Evolutionary conservation across 2,797 vertebrate species (phyloP).

Genomic region (Synanceia verrucosa): DNA sequence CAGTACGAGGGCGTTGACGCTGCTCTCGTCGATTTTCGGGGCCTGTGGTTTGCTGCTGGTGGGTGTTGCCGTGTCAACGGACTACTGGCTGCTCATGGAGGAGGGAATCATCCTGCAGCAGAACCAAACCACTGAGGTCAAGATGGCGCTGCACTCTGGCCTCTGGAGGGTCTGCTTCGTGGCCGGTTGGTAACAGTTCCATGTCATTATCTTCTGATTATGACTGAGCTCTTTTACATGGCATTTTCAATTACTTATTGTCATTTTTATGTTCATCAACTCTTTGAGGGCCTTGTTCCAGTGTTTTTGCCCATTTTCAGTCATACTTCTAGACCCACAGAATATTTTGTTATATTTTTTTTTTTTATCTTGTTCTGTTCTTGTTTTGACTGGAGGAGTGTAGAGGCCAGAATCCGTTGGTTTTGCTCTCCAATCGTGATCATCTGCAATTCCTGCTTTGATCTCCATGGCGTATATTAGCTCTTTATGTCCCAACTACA

Average conservation of each 20-base stretch:
- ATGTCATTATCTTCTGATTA: not conserved
- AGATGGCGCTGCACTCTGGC: constrained; percentile 91
- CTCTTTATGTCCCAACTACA: too few species aligned
- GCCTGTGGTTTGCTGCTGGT: constrained; percentile 89
- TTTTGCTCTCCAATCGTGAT: too few species aligned
- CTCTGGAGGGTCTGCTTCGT: constrained; percentile 94
- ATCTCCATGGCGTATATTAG: too few species aligned
- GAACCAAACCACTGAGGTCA: constrained; percentile 91
- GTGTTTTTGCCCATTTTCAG: too few species aligned
- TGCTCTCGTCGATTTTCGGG: constrained; percentile 90
- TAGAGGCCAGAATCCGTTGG: too few species aligned
- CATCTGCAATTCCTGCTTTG: too few species aligned
- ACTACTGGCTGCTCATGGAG: constrained; percentile 94
- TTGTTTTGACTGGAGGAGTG: too few species aligned
- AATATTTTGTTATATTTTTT: too few species aligned
- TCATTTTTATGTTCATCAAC: too few species aligned
- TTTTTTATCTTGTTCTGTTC: too few species aligned
- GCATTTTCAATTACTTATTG: not conserved
- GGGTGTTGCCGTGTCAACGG: constrained; percentile 91
- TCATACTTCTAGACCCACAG: too few species aligned
- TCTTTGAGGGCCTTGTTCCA: too few species aligned
- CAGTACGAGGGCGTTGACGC: constrained; percentile 89
- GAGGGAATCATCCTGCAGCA: constrained; percentile 90
- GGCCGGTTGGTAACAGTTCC: constrained; percentile 77
- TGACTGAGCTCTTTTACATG: not conserved